These are phyloP conservation scores for Cephus sareptanus DNA, from an alignment of 2,888 invertebrate genomes.

Conservation along the genomic window DNA sequence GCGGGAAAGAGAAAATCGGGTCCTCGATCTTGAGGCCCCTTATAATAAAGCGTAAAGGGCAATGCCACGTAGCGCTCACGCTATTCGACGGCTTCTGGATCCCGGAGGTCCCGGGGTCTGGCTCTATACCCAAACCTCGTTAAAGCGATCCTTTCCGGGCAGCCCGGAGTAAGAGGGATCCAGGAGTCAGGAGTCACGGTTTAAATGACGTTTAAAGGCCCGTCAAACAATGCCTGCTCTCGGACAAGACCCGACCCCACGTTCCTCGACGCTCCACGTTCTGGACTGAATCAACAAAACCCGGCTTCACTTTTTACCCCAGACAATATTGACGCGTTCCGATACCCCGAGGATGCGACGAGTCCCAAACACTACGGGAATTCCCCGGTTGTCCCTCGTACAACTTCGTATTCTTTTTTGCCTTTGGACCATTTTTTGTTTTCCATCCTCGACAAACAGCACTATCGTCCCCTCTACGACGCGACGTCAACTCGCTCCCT, in stretches of 20 bases:
- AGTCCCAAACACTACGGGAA: background rate
- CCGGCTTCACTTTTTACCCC: background rate
- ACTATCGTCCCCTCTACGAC: background rate
- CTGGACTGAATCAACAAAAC: background rate
- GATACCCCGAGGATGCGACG: background rate
- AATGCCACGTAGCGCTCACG: constrained; percentile 31
- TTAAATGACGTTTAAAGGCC: constrained; percentile 50
- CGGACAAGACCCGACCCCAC: background rate
- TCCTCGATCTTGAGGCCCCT: background rate
- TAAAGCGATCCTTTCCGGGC: constrained; percentile 47
- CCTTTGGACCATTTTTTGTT: background rate
- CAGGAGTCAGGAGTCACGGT: constrained; percentile 42
- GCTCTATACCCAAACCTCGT: constrained; percentile 38
- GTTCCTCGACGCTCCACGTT: background rate
- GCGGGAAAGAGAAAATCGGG: background rate
- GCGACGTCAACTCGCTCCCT: background rate
- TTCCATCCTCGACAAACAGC: background rate
- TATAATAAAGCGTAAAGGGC: constrained; percentile 34
- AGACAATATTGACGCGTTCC: background rate
- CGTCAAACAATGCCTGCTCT: constrained; percentile 19
- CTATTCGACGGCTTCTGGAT: constrained; percentile 23
- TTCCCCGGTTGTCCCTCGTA: background rate
- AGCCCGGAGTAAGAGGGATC: background rate
- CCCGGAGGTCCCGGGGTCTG: constrained; percentile 25
- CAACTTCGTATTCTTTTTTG: background rate